phyloP scores from a whole-genome alignment of 2,113 vertebrate genomes.

The Fulica atra region DNA sequence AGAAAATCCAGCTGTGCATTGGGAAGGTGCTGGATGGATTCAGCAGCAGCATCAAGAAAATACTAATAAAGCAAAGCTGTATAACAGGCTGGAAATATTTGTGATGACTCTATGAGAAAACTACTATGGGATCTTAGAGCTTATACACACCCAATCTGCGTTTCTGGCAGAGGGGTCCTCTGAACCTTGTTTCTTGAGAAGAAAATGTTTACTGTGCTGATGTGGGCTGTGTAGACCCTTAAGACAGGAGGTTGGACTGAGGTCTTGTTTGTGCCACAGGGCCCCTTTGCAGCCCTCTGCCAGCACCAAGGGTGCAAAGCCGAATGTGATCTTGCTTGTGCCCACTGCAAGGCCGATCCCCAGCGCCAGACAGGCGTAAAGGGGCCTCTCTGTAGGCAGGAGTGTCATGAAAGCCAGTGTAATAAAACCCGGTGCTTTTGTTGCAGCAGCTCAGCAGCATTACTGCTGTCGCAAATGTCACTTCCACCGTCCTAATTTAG shows the following conservation, averaged over 20 bases:
- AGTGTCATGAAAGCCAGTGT: neutral
- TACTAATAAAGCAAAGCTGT: neutral
- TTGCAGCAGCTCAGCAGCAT: neutral
- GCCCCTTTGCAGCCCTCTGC: neutral
- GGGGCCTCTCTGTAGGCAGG: neutral
- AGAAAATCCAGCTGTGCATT: neutral
- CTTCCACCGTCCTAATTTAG: neutral
- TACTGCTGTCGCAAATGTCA: neutral
- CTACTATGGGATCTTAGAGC: neutral
- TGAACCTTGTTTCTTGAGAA: neutral
- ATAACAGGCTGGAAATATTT: neutral
- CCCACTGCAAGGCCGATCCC: constrained; percentile 5
- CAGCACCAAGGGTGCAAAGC: neutral
- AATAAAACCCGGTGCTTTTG: constrained; percentile 5
- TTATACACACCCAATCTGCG: neutral
- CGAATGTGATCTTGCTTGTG: constrained; percentile 17
- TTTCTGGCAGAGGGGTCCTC: neutral
- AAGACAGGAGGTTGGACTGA: neutral
- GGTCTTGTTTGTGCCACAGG: neutral
- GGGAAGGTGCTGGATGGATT: neutral
- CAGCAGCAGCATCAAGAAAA: neutral
- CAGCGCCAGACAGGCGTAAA: constrained; percentile 18
- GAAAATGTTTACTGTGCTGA: neutral
- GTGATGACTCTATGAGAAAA: neutral
- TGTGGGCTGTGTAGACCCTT: neutral